Evolutionary conservation across 2,797 vertebrate species (phyloP).

Genomic region (Liparis tanakae): DNA sequence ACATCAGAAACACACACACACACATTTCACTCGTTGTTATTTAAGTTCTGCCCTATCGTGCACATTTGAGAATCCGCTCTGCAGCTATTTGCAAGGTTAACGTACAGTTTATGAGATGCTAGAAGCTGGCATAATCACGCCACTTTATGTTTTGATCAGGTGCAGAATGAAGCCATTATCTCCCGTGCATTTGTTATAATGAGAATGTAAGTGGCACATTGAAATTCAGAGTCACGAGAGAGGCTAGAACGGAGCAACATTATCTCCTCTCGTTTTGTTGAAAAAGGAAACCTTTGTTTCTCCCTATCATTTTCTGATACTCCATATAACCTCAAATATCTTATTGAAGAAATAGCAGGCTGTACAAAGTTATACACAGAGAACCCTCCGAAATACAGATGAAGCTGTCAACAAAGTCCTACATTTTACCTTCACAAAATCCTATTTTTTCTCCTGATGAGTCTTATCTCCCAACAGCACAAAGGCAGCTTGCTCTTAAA

Average conservation of each 20-base stretch:
- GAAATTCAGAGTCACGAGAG: background rate
- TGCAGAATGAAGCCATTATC: background rate
- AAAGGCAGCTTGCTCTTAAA: conserved; percentile 49
- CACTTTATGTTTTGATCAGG: conserved; percentile 5
- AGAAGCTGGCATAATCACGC: background rate
- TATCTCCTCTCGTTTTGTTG: background rate
- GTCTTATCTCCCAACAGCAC: conserved; percentile 43
- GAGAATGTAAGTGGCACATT: background rate
- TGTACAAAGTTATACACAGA: background rate
- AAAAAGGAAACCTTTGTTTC: too few species aligned
- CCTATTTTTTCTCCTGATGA: conserved; percentile 22
- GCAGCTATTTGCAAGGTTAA: conserved; percentile 23
- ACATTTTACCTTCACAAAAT: conserved; percentile 28
- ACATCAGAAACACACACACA: background rate
- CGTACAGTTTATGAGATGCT: conserved; percentile 26
- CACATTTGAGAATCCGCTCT: background rate
- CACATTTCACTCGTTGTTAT: background rate
- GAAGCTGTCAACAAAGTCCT: conserved; percentile 19
- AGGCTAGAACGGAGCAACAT: background rate
- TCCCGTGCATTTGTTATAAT: background rate
- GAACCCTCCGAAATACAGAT: conserved; percentile 11
- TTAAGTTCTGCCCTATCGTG: background rate
- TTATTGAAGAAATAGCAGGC: background rate
- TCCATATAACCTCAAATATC: conserved; percentile 1
- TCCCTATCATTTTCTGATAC: too few species aligned